Conservation (phyloP, 2,888 invertebrate genomes). For the Bimastos eiseni region DNA sequence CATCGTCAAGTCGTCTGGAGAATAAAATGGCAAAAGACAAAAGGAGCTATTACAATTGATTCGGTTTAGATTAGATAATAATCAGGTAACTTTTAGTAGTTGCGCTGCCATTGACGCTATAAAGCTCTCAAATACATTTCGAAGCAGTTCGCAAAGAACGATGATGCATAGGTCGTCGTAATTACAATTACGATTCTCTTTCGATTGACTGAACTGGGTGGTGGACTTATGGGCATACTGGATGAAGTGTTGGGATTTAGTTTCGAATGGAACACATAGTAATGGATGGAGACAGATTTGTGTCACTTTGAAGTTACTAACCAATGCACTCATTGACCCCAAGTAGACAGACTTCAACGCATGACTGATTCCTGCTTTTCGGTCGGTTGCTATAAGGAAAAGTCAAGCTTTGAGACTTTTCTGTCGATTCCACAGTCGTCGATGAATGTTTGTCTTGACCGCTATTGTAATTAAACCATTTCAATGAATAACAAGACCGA, state of each 20-base stretch:
- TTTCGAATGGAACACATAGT: not conserved
- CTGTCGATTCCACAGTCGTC: not conserved
- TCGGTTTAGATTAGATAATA: too few relatives aligned
- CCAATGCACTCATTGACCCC: slow-evolving; percentile 58
- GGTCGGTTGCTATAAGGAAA: not conserved
- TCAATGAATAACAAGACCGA: not conserved
- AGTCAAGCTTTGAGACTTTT: not conserved
- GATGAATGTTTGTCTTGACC: not conserved
- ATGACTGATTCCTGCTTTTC: not conserved
- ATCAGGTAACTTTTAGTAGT: too few relatives aligned
- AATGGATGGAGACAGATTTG: not conserved
- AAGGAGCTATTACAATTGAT: too few relatives aligned
- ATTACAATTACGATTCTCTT: too few relatives aligned
- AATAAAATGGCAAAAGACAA: too few relatives aligned
- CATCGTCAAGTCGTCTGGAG: too few relatives aligned
- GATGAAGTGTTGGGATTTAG: not conserved
- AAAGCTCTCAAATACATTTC: too few relatives aligned
- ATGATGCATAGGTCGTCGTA: too few relatives aligned
- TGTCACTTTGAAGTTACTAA: slow-evolving; percentile 39
- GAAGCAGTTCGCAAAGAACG: too few relatives aligned
- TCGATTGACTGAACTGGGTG: too few relatives aligned
- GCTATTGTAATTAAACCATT: not conserved
- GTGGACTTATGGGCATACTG: too few relatives aligned
- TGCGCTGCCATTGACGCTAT: too few relatives aligned
- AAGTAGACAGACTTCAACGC: slow-evolving; percentile 52